Base-by-base conservation (phyloP, 2,113 vertebrate genomes). In the Pseudorectes ferrugineus region DNA sequence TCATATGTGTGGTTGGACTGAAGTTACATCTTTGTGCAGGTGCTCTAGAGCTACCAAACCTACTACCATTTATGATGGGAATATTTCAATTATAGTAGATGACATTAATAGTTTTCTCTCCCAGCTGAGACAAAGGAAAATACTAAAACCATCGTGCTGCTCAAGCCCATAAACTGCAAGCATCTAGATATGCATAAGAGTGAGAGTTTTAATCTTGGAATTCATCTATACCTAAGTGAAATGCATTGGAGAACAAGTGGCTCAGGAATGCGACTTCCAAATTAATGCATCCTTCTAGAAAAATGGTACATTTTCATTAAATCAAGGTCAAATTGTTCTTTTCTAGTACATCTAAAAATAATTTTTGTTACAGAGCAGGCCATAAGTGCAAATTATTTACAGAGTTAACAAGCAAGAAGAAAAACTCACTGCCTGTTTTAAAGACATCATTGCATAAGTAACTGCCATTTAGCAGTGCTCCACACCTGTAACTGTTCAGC, bases 331-430 rank as follows among this genome's bases (percentile, higher is more conserved):
- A 93, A 38, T 46, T 46, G 13, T 55, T 89, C 57, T 83, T 65
- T 90, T 46, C 72, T 93, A 96, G 38, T 54, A 22, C 33, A 83
- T 55, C 55, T 61, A 55, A 71, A 88, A 93, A 6, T 36, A 76
- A 25, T 6, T 54, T 12, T 62, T 88, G 36, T 45, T 79, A 87
- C 23, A 74, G 43, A 93, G 70, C 61, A 76, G 46, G 48, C 91
- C 24, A 0, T 38, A 95, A 96, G 38, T 92, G 76, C 63, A 86
- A 75, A 42, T 93, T 91, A 92, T 93, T 93, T 85, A 92, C 81
- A 88, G 86, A 48, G 80, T 74, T 91, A 80, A 92, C 43, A 94
- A 74, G 51, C 33, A 86, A 78, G 62, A 75, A 91, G 62, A 46
- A 55, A 63, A 51, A 26, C 13, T 85, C 52, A 49, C 58, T 72